Evolutionary conservation across 2,113 vertebrate genomes (phyloP), one percentile per base, ranked within the genome.

Genomic region (Sinocyclocheilus anophthalmus): DNA sequence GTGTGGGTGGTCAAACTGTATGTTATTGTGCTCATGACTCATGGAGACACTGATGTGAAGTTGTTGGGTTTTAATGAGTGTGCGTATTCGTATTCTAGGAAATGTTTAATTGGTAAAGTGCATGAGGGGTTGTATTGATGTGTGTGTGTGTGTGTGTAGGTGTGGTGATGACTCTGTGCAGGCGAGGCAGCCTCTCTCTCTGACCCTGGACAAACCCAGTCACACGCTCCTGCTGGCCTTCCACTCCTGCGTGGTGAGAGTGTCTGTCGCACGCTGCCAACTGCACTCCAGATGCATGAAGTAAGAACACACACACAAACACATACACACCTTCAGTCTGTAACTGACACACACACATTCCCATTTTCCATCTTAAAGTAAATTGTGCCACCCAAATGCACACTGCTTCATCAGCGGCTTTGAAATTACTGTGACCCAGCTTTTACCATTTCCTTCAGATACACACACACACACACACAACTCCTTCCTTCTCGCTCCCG

Each of bases 271-370:
- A 0, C 97, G 97, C 80, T 99, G 97, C 93, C 96, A 98, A 90
- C 96, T 97, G 84, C 94, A 98, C 89, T 95, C 97, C 0, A 96
- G 95, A 87, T 99, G 98, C 93, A 97, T 98, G 95, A 99, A 97
- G 98, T 99, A 90, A 96, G 97, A 94, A 73, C 78, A 65, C 42
- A 76, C 83, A 86, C 20, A 18, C 73, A 42, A 42, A 42, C 42
- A 42, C 42, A 42, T 42, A 81, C 13, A 53, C 50, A 53, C 45
- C 11, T 48, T 48, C 45, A 48, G 45, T 48, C 10, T 48, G 10
- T 12, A 48, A 48, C 45, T 48, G 72, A 76, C 81, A 63, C 39
- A 86, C 33, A 80, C 24, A 57, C 57, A 55, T n/a, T 48, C 37
- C n/a, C 5, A 0, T 63, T 65, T 30, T 63, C 48, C 59, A 55